Evolutionary conservation across 2,797 vertebrate species (phyloP), one percentile per base, ranked within the genome.

Genomic region (Spea hammondii): DNA sequence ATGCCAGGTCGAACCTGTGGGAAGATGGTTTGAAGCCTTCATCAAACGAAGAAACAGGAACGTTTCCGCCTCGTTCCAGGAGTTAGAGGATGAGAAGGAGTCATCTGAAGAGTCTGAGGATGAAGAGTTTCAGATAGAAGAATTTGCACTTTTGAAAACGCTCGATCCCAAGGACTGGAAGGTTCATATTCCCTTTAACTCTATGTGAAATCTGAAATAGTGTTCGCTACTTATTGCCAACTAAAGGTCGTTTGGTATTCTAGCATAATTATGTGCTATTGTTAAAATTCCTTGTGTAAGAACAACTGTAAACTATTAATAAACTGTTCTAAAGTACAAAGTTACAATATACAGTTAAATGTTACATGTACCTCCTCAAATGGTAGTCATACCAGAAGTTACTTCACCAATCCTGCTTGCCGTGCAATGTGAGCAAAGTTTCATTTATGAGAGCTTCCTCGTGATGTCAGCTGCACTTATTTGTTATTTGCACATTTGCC

Each of bases 101-200:
- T 91, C 95, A 64, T 95, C 94, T 0, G 96, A 99, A 84, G 98
- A 99, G 84, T 95, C 94, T 0, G 97, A 97, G 51, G 98, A 99
- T 88, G 98, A 99, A 83, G 97, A 98, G 85, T 85, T 98, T 46
- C 95, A 96, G 87, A 87, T 99, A 62, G 94, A 98, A 88, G 98
- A 99, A 80, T 96, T 95, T 86, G 88, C 95, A 4, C 92, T 97
- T 92, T 91, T 99, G 80, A 95, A 98, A 86, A 98, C 95, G 11
- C 96, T 99, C 55, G 98, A 99, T 84, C 98, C 98, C 78, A 99
- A 99, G 91, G 98, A 99, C 91, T 99, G 98, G 97, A 99, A 99
- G 96, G 98, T 99, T 66, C 5, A 60, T 72, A 54, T 17, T 46
- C 1, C 47, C 76, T 53, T 32, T 32, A 32, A 32, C 32, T 32